phyloP scores from a whole-genome alignment of 2,797 vertebrate species.

The Gambelia wislizenii region DNA sequence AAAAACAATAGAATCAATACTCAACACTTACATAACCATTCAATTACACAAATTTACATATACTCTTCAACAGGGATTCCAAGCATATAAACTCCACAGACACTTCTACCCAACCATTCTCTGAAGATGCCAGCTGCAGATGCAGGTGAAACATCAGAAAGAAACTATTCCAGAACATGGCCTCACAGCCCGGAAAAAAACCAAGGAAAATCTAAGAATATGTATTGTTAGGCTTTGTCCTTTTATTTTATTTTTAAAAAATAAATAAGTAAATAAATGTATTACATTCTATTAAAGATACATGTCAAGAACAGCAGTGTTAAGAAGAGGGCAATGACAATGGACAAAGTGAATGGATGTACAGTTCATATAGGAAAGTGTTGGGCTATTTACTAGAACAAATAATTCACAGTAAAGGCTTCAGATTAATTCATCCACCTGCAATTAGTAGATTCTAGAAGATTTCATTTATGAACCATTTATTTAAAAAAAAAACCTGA shows the following conservation, averaged over 20 bases:
- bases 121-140: too few species aligned
- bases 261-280: not conserved
- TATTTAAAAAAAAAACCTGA: conserved; percentile 3
- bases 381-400: not conserved
- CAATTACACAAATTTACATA: too few species aligned
- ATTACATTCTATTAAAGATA: not conserved
- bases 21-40: too few species aligned
- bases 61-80: too few species aligned
- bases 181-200: too few species aligned
- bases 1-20: too few species aligned
- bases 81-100: too few species aligned
- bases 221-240: conserved; percentile 34
- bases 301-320: not conserved
- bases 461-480: conserved; percentile 13
- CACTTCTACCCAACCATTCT: too few species aligned
- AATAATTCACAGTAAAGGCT: conserved; percentile 12
- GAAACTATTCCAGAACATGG: too few species aligned
- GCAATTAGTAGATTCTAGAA: not conserved
- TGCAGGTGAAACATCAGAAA: too few species aligned
- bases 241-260: not conserved
- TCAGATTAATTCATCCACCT: not conserved
- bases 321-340: not conserved
- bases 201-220: too few species aligned
- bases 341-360: not conserved
- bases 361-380: not conserved